Evolutionary conservation across 2,888 invertebrate genomes (phyloP).

Genomic region (Lordiphosa fenestrarum): DNA sequence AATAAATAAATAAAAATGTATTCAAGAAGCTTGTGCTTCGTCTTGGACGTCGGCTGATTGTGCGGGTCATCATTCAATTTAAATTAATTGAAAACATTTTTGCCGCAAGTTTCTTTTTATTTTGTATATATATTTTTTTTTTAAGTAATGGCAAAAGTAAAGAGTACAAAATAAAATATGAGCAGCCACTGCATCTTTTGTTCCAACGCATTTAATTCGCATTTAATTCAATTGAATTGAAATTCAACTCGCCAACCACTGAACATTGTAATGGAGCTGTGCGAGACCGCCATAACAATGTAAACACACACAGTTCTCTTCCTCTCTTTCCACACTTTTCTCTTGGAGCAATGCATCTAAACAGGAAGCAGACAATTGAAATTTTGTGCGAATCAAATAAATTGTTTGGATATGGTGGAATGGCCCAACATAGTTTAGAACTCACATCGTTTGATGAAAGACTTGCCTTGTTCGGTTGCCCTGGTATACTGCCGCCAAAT

Average conservation of each 20-base stretch:
- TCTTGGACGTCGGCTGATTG: conserved; percentile 54
- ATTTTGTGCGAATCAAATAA: conserved; percentile 35
- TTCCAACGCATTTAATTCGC: conserved; percentile 58
- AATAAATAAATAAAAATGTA: conserved; percentile 10
- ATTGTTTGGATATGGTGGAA: conserved; percentile 30
- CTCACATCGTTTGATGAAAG: no score
- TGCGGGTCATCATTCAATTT: conserved; percentile 79
- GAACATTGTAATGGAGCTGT: conserved; percentile 25
- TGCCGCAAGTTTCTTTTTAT: conserved; percentile 52
- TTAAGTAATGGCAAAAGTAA: not conserved
- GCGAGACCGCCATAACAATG: conserved; percentile 5
- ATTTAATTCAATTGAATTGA: conserved; percentile 64
- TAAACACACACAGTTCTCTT: conserved; percentile 1
- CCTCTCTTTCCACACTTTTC: conserved; percentile 4
- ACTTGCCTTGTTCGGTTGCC: no score
- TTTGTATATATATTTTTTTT: not conserved
- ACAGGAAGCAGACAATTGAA: conserved; percentile 36
- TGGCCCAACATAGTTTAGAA: conserved; percentile 5
- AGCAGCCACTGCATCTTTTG: conserved; percentile 40
- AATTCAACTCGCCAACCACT: conserved; percentile 47
- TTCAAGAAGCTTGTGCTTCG: conserved; percentile 2
- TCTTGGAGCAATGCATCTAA: conserved; percentile 22
- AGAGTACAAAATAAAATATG: not conserved
- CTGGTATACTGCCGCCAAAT: no score
- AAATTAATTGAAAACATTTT: conserved; percentile 77